These are phyloP conservation scores for Nephrotoma guestfalica DNA, from an alignment of 2,888 invertebrate genomes.

Conservation along the genomic window DNA sequence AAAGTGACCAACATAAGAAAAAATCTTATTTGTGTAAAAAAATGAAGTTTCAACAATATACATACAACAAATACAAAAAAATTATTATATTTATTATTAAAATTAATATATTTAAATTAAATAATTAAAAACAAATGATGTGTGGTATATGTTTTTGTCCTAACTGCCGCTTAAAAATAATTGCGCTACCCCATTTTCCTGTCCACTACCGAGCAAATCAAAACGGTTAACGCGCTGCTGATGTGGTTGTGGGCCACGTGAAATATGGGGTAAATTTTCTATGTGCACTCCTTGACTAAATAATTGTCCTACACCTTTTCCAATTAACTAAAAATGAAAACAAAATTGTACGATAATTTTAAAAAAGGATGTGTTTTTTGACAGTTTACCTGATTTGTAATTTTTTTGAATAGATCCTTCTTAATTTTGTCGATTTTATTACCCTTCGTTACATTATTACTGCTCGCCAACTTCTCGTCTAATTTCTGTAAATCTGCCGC, in stretches of 20 bases:
- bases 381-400: conserved; percentile 53
- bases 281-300: conserved; percentile 82
- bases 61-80: not conserved
- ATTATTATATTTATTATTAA: not conserved
- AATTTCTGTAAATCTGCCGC: conserved; percentile 66
- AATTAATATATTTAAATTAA: not conserved
- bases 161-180: conserved; percentile 18
- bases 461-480: conserved; percentile 63
- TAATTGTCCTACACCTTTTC: conserved; percentile 70
- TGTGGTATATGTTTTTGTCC: not conserved
- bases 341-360: not conserved
- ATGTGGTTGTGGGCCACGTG: not conserved
- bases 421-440: conserved; percentile 78
- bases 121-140: not conserved
- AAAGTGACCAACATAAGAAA: not conserved
- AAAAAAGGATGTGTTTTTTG: not conserved
- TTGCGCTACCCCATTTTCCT: conserved; percentile 22
- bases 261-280: conserved; percentile 55
- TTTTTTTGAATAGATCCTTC: conserved; percentile 80
- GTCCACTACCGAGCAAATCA: conserved; percentile 20
- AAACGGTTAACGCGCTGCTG: not conserved
- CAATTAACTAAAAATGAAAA: conserved; percentile 48
- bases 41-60: not conserved
- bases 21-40: not conserved
- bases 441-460: conserved; percentile 44